A percentile compares a stretch with the other conserved stretches of the same genome.
Conservation (phyloP, 2,113 vertebrate species). For the Kobus ellipsiprymnus region DNA sequence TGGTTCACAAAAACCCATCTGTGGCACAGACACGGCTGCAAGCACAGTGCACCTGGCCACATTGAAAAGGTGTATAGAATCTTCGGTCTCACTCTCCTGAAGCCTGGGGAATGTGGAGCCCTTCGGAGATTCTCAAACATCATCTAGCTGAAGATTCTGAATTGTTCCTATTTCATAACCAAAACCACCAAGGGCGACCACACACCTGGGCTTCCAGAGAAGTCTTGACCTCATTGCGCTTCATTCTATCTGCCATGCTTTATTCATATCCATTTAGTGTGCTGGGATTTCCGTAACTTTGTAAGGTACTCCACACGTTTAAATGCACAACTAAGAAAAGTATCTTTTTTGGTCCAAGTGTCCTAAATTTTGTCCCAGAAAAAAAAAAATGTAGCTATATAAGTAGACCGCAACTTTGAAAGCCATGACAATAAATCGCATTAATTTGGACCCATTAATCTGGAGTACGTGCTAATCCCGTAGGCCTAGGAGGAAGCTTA, state of each 20-base stretch:
- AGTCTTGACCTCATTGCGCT: rapidly evolving
- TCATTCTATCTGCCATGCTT: neutral
- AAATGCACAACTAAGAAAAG: neutral
- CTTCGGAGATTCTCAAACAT: neutral
- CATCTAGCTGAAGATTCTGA: neutral
- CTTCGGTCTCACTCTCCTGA: neutral
- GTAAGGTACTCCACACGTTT: neutral
- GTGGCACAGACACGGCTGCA: rapidly evolving
- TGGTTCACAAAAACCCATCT: neutral
- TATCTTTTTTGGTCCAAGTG: neutral
- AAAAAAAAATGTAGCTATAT: neutral
- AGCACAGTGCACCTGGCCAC: neutral
- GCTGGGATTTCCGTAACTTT: neutral
- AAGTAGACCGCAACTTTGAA: neutral
- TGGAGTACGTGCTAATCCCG: constrained; percentile 25
- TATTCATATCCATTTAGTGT: no score
- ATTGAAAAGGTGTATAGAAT: neutral
- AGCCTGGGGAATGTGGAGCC: neutral
- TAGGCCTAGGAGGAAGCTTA: constrained; percentile 37
- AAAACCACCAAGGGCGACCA: rapidly evolving
- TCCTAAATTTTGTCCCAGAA: constrained; percentile 25
- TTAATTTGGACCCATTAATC: constrained; percentile 42
- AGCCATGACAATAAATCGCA: constrained; percentile 34
- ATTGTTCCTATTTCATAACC: rapidly evolving
- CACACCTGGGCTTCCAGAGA: neutral